phyloP scores from a whole-genome alignment of 2,888 invertebrate genomes.

The Amblyjoppa fuscipennis region DNA sequence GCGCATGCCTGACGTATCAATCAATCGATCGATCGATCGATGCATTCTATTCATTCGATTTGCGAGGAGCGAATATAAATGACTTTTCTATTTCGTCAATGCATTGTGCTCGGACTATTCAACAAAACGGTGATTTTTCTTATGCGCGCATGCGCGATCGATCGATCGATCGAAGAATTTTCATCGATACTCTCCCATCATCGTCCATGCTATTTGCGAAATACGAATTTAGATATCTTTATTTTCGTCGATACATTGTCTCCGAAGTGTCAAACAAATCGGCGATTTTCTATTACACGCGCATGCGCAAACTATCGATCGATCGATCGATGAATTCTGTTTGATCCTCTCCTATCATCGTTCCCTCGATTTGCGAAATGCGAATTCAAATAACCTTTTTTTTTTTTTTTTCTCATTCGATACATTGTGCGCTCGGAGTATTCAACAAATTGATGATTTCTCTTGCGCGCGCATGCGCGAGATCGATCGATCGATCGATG shows the following conservation, averaged over 20 bases:
- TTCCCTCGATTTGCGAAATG: constrained; percentile 62
- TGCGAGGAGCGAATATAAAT: constrained; percentile 66
- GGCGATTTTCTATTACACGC: too few relatives aligned
- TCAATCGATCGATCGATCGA: too few relatives aligned
- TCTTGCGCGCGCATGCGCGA: constrained; percentile 73
- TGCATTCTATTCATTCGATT: too few relatives aligned
- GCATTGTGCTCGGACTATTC: constrained; percentile 63
- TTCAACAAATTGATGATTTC: constrained; percentile 83
- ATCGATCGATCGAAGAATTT: not conserved
- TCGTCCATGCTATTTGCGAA: constrained; percentile 43
- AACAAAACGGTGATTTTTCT: constrained; percentile 83
- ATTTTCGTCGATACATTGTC: too few relatives aligned
- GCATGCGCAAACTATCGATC: too few relatives aligned
- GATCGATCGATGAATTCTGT: too few relatives aligned
- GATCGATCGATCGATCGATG: constrained; percentile 26
- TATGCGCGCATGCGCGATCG: constrained; percentile 64
- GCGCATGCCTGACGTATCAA: not conserved
- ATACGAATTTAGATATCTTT: constrained; percentile 58
- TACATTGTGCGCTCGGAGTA: constrained; percentile 61
- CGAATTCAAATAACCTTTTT: constrained; percentile 34
- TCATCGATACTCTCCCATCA: too few relatives aligned
- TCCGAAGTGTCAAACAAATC: too few relatives aligned
- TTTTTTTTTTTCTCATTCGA: constrained; percentile 34
- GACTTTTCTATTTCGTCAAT: too few relatives aligned
- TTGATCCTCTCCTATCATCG: too few relatives aligned